These are phyloP conservation scores for Sipha flava DNA, from an alignment of 1,140 invertebrate species.

Conservation along the genomic window DNA sequence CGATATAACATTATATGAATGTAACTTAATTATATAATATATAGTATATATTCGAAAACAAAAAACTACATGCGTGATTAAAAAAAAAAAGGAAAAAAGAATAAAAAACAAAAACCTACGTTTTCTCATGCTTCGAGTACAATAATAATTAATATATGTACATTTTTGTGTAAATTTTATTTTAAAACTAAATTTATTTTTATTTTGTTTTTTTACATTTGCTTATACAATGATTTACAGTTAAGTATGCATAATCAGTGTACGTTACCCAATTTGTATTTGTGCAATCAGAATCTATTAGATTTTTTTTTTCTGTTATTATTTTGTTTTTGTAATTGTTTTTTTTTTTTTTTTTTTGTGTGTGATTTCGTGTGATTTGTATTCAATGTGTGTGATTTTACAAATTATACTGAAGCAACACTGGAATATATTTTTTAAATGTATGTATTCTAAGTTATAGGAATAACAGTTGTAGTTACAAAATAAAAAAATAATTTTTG, in stretches of 20 bases:
- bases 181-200: background rate
- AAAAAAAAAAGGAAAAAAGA: too few relatives aligned
- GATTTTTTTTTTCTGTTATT: background rate
- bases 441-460: background rate
- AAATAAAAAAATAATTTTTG: background rate
- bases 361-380: background rate
- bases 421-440: background rate
- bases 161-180: background rate
- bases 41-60: background rate
- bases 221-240: conserved; percentile 2
- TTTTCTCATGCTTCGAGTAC: background rate
- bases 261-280: conserved; percentile 18
- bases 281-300: conserved; percentile 26
- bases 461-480: conserved; percentile 5
- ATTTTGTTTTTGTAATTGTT: background rate
- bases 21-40: too few relatives aligned
- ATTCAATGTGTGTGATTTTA: background rate
- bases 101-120: background rate
- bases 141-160: background rate
- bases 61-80: background rate
- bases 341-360: background rate
- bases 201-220: background rate
- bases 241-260: background rate
- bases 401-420: conserved; percentile 2
- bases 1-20: too few relatives aligned